A percentile compares a stretch with the other conserved stretches of the same genome.
These are phyloP conservation scores for Brachionus angularis DNA, from an alignment of 1,140 invertebrate genomes.

Conservation along the genomic window DNA sequence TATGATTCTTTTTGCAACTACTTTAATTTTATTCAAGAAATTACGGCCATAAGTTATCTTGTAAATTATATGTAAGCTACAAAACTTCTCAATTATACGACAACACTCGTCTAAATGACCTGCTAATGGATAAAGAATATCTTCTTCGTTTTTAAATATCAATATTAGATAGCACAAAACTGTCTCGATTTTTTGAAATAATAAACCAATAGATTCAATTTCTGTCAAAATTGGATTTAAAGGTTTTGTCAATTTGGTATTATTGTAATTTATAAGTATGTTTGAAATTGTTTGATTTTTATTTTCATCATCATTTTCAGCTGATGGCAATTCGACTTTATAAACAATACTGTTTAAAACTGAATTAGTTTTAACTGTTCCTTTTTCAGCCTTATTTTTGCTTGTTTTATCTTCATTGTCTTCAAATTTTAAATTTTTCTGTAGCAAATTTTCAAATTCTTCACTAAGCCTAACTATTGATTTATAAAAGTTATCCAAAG, in stretches of 20 bases:
- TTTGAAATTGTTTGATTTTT: background rate
- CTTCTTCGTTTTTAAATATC: conserved; percentile 30
- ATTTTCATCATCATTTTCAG: background rate
- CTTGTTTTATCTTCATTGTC: background rate
- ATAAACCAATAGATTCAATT: too few species aligned
- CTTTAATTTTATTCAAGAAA: conserved; percentile 25
- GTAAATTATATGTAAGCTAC: conserved; percentile 6
- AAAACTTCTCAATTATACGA: conserved; percentile 18
- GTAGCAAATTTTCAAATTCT: background rate
- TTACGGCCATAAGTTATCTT: background rate
- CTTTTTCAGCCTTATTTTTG: background rate
- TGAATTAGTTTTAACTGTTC: background rate
- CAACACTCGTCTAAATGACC: conserved; percentile 31
- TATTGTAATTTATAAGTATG: too few species aligned
- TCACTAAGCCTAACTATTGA: background rate
- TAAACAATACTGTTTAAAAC: background rate
- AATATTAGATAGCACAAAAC: conserved; percentile 21
- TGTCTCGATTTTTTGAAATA: conserved; percentile 36
- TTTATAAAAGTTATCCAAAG: conserved; percentile 29
- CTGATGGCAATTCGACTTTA: background rate
- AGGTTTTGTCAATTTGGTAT: too few species aligned
- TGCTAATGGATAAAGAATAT: conserved; percentile 20
- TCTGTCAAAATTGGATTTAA: too few species aligned
- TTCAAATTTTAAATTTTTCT: background rate
- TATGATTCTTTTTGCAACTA: background rate